A percentile compares a stretch with the other conserved stretches of the same genome.
These are phyloP conservation scores for Tetranychus urticae DNA, from an alignment of 1,140 invertebrate species.

Conservation along the genomic window DNA sequence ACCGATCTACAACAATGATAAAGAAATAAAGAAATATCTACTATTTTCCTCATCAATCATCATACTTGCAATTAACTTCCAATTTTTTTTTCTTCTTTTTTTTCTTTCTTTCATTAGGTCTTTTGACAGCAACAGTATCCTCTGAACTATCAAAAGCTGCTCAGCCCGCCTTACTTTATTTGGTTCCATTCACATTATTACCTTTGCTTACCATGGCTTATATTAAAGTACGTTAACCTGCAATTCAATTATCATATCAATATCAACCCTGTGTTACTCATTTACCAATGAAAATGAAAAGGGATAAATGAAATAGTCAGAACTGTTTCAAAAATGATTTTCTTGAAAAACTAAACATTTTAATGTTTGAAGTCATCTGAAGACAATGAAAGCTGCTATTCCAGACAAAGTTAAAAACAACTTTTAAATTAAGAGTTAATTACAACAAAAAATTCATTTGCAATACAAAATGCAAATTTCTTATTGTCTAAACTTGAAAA, in stretches of 20 bases:
- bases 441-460: too few relatives aligned
- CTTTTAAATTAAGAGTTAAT: too few relatives aligned
- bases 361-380: neutral
- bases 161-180: constrained; percentile 82
- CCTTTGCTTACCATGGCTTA: constrained; percentile 91
- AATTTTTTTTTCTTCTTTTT: constrained; percentile 1
- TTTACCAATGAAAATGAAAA: neutral
- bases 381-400: too few relatives aligned
- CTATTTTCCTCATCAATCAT: too few relatives aligned
- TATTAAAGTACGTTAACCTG: constrained; percentile 44
- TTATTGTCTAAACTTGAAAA: too few relatives aligned
- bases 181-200: constrained; percentile 86
- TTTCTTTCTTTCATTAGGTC: constrained; percentile 26
- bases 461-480: too few relatives aligned
- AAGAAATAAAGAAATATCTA: neutral
- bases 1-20: neutral
- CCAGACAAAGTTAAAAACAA: too few relatives aligned
- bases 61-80: too few relatives aligned
- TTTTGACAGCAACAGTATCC: constrained; percentile 84
- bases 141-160: constrained; percentile 93
- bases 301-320: neutral
- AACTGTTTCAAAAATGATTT: neutral
- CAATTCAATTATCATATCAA: neutral
- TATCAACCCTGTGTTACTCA: neutral
- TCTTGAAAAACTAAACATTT: neutral